Conservation (phyloP, 2,888 invertebrate genomes). For the Rhorus exstirpatorius region DNA sequence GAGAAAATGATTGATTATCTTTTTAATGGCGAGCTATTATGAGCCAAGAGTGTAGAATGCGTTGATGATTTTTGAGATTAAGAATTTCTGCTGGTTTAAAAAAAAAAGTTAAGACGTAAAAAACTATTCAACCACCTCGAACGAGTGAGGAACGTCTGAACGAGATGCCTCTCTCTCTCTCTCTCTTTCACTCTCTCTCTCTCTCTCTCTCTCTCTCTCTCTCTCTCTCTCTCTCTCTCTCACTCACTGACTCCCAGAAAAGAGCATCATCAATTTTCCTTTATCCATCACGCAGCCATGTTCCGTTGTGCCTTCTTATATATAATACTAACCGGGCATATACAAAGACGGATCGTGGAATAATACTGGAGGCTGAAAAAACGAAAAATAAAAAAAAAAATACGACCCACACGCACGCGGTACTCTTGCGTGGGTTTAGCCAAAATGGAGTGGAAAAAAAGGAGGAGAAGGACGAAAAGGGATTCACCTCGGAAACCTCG, state of each 20-base stretch:
- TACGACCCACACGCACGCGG: not conserved
- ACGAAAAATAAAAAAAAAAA: constrained; percentile 10
- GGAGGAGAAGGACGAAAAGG: constrained; percentile 9
- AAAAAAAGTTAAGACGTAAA: not conserved
- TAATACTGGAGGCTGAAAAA: constrained; percentile 29
- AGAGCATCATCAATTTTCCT: constrained; percentile 56
- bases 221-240: constrained; percentile 16
- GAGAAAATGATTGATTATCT: not conserved
- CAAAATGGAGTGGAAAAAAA: constrained; percentile 8
- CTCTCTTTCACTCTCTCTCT: too few relatives aligned
- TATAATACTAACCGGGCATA: constrained; percentile 12
- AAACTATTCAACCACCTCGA: not conserved
- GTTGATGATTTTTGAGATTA: constrained; percentile 21
- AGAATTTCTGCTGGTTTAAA: not conserved
- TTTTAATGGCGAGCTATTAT: not conserved
- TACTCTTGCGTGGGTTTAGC: constrained; percentile 1
- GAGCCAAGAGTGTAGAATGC: not conserved
- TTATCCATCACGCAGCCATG: constrained; percentile 35
- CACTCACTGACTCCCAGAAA: constrained; percentile 25
- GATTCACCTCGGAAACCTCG: not conserved
- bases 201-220: constrained; percentile 16
- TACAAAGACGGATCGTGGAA: constrained; percentile 52
- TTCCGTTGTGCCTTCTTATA: constrained; percentile 1
- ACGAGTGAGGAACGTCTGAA: not conserved
- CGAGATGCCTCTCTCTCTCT: not conserved